These are phyloP conservation scores for Hypothenemus hampei DNA, from an alignment of 1,140 invertebrate genomes.

Conservation along the genomic window DNA sequence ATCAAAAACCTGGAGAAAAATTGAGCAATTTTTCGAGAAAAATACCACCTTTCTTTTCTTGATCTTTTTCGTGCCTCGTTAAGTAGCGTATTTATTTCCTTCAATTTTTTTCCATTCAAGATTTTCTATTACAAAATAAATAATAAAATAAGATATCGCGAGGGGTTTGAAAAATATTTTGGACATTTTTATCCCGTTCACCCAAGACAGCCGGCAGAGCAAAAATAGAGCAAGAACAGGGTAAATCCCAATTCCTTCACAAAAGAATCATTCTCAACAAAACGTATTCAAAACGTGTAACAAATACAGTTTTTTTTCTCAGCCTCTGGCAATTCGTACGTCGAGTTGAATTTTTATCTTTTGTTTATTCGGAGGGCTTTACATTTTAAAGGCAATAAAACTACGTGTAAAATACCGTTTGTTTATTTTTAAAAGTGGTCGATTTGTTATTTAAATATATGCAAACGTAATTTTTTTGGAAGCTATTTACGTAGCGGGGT, in stretches of 20 bases:
- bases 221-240: not conserved
- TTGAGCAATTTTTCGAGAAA: constrained; percentile 32
- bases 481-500: not conserved
- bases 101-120: no score
- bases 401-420: not conserved
- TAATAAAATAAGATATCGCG: no score
- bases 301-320: constrained; percentile 1
- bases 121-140: no score
- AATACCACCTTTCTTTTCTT: constrained; percentile 29
- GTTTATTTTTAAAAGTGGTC: not conserved
- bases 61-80: constrained; percentile 27
- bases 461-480: not conserved
- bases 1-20: constrained; percentile 30
- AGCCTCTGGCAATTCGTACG: constrained; percentile 1
- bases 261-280: not conserved
- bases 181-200: no score
- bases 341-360: constrained; percentile 6
- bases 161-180: no score
- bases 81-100: constrained; percentile 21
- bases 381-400: constrained; percentile 4
- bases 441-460: constrained; percentile 7
- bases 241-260: not conserved
- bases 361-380: constrained; percentile 3
- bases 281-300: constrained; percentile 5
- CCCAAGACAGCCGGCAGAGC: not conserved